phyloP scores from a whole-genome alignment of 2,113 vertebrate species.

The Ammodramus savannarum region DNA sequence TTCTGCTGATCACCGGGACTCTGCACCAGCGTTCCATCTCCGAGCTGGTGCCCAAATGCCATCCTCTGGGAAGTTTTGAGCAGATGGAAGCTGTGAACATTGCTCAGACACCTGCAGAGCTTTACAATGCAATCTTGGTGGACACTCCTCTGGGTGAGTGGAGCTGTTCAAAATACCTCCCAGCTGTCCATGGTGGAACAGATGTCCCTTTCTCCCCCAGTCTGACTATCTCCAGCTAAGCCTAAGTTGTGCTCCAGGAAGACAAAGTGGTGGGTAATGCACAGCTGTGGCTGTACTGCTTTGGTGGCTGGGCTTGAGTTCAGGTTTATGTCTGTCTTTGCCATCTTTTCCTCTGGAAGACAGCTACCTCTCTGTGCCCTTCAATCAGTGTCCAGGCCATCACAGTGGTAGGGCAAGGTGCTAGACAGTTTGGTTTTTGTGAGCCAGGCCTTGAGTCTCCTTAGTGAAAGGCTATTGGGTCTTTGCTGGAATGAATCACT shows the following conservation, averaged over 20 bases:
- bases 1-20: constrained; percentile 95
- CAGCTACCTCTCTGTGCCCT: neutral
- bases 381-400: neutral
- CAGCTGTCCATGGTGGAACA: neutral
- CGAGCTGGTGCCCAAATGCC: constrained; percentile 95
- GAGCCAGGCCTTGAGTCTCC: neutral
- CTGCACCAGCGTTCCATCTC: constrained; percentile 95
- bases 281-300: neutral
- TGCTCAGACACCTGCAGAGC: constrained; percentile 95
- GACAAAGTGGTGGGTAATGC: neutral
- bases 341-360: neutral
- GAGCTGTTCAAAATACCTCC: neutral
- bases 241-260: neutral
- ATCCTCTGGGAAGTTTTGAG: constrained; percentile 95
- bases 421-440: neutral
- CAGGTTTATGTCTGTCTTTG: neutral
- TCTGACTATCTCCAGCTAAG: neutral
- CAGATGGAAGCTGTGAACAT: constrained; percentile 99
- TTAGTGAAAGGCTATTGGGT: neutral
- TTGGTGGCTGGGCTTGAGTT: neutral
- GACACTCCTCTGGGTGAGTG: constrained; percentile 92
- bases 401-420: neutral
- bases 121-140: constrained; percentile 97
- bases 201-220: neutral
- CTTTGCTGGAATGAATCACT: neutral